Base-by-base conservation (phyloP, 1,140 invertebrate species). In the Drosophila sechellia region DNA sequence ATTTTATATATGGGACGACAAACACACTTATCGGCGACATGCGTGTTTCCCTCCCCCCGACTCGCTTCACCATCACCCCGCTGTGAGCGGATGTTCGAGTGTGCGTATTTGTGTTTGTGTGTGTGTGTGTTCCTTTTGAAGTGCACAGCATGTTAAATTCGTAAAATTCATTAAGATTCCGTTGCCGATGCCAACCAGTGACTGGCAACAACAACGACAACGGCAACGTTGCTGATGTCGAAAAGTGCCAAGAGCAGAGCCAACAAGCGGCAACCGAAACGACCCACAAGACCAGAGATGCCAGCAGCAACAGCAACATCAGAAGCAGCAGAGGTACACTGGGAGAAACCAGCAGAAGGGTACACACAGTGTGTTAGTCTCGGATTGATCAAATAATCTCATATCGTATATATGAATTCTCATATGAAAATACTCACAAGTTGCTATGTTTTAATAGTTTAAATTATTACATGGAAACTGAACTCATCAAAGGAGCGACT, bases 141-240 rank as follows among this genome's bases (percentile, higher is more conserved):
- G 83, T 87, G 83, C 83, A 89, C 84, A 87, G 84, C 84, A 87
- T 89, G 83, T 87, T 87, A 87, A 87, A 87, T 87, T 87, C 83
- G 83, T 87, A 89, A 89, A 87, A 87, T 87, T 87, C 84, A 87
- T 87, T 87, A 87, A 87, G 83, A 87, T 89, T 87, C 83, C 84
- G 83, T 87, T 86, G 83, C 84, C 84, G 85, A 87, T 89, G 84
- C 83, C 85, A 84, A 81, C 71, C 83, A 72, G 52, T 68, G 65
- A 61, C 74, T 70, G 66, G 50, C 66, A 58, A 53, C 63, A 64
- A 59, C 52, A 43, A 54, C 72, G 40, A 40, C 71, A 34, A 58
- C 73, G 35, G 65, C 72, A 54, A 70, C 55, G 65, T 61, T 48
- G 68, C 59, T 64, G 79, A 79, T 75, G 84, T 81, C 66, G 79